Conservation (phyloP, 2,797 vertebrate species). For the Poecilia gillii region DNA sequence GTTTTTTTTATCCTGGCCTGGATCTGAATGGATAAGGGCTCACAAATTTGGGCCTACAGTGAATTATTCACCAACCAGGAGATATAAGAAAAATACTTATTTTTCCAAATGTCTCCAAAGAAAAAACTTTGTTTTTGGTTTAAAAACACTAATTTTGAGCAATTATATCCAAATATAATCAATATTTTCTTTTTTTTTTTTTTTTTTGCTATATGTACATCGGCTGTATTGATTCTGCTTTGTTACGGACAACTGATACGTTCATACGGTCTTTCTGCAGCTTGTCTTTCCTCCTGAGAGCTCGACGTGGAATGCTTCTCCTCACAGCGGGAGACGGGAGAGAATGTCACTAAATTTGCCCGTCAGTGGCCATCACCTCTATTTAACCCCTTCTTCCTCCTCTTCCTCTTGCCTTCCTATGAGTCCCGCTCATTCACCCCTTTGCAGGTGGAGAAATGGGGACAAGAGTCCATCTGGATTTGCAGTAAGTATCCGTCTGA, state of each 20-base stretch:
- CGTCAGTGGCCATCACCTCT: constrained; percentile 62
- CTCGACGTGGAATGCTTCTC: constrained; percentile 45
- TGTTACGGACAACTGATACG: neutral
- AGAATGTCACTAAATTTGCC: constrained; percentile 60
- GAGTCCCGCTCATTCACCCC: constrained; percentile 27
- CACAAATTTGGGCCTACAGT: constrained; percentile 12
- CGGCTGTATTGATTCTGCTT: neutral
- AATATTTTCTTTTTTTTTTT: neutral
- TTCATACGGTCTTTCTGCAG: constrained; percentile 19
- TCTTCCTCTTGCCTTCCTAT: constrained; percentile 15
- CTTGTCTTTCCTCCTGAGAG: constrained; percentile 39
- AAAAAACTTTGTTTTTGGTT: neutral
- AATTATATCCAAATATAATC: neutral
- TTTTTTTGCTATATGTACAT: neutral
- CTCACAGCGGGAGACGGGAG: constrained; percentile 60
- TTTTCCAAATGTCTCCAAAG: neutral
- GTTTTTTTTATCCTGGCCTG: constrained; percentile 16
- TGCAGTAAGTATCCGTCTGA: constrained; percentile 43
- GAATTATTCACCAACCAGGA: neutral
- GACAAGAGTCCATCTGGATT: constrained; percentile 22
- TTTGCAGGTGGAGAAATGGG: constrained; percentile 24
- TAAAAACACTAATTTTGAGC: neutral
- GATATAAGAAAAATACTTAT: neutral
- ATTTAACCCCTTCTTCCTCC: constrained; percentile 52
- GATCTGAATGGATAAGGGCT: constrained; percentile 24